Evolutionary conservation across 2,113 vertebrate genomes (phyloP).

Genomic region (Eulemur rufifrons): DNA sequence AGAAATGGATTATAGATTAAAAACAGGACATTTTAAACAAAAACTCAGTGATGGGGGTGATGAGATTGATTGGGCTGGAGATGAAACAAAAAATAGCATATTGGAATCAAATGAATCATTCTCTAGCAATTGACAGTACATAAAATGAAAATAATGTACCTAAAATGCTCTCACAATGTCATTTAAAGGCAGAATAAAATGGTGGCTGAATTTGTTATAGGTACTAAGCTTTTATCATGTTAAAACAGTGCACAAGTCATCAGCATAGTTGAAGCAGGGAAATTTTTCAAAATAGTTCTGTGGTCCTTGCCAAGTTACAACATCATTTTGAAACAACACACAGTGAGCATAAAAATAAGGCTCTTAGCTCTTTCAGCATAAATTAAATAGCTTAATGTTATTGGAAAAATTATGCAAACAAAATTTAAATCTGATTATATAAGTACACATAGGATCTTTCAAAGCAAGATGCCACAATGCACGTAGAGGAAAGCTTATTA

Average conservation of each 20-base stretch:
- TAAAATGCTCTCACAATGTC: constrained; percentile 68
- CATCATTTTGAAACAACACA: constrained; percentile 73
- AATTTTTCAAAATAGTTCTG: constrained; percentile 72
- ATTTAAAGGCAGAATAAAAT: constrained; percentile 71
- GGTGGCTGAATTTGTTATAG: constrained; percentile 70
- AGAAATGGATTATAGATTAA: constrained; percentile 61
- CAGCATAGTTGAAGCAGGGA: constrained; percentile 63
- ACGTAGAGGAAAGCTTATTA: constrained; percentile 46
- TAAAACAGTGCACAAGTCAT: constrained; percentile 69
- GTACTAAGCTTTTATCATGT: constrained; percentile 68
- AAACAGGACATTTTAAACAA: constrained; percentile 63
- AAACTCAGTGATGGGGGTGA: constrained; percentile 32
- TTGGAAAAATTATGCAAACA: constrained; percentile 76
- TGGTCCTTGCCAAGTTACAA: constrained; percentile 67
- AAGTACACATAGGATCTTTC: constrained; percentile 61
- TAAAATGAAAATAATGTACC: constrained; percentile 72
- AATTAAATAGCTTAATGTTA: constrained; percentile 77
- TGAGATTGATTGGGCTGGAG: constrained; percentile 59
- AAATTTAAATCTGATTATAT: constrained; percentile 75
- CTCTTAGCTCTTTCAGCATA: constrained; percentile 70
- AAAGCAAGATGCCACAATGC: constrained; percentile 48
- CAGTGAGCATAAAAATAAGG: constrained; percentile 74
- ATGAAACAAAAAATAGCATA: constrained; percentile 66
- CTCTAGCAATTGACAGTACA: constrained; percentile 52
- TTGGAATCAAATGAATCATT: constrained; percentile 67